Conservation (phyloP, 2,888 invertebrate species). For the Tinea trinotella region DNA sequence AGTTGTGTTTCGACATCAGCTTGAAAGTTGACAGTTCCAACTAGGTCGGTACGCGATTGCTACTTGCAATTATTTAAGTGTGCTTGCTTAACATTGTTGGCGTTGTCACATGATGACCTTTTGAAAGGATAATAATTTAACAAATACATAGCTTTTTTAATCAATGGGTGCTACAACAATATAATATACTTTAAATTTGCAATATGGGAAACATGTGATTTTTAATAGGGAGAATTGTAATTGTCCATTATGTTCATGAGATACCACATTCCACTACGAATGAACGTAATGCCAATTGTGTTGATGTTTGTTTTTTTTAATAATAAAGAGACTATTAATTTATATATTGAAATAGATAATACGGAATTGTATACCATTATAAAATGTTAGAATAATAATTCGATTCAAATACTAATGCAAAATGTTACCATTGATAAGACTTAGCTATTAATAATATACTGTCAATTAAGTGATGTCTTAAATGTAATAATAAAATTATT, state of each 20-base stretch:
- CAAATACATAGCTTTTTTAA: not conserved
- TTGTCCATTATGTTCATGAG: not conserved
- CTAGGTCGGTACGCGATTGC: no score
- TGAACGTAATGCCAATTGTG: not conserved
- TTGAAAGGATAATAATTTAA: not conserved
- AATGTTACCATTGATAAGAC: not conserved
- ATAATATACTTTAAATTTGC: conserved; percentile 1
- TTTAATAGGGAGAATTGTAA: not conserved
- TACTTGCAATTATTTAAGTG: no score
- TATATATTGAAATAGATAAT: not conserved
- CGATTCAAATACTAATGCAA: conserved; percentile 5
- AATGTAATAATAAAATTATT: not conserved
- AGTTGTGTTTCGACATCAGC: no score
- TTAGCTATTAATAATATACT: not conserved
- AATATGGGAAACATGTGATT: not conserved
- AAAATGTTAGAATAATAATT: conserved; percentile 1
- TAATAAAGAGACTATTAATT: no score
- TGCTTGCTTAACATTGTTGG: no score
- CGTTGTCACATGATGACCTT: not conserved
- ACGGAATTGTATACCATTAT: conserved; percentile 4
- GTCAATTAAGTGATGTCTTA: not conserved
- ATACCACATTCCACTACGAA: not conserved
- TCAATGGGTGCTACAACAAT: conserved; percentile 1
- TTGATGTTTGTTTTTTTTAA: not conserved
- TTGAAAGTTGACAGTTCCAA: no score